phyloP scores from a whole-genome alignment of 2,113 vertebrate species.

The Chamaetylas fuelleborni region DNA sequence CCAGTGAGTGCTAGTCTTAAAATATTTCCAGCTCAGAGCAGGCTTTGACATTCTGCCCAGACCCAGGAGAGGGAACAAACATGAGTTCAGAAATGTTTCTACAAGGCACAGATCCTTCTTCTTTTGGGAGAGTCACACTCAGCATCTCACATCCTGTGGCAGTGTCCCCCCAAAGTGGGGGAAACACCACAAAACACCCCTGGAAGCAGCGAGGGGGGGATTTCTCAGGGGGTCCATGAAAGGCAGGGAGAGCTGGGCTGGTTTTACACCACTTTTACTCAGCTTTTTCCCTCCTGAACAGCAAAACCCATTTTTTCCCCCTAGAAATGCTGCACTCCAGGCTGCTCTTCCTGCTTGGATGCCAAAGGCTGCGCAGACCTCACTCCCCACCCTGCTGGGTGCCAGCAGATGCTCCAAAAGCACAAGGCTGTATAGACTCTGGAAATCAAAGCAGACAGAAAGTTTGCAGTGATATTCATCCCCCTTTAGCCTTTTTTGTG shows the following conservation, averaged over 20 bases:
- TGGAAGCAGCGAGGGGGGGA: neutral
- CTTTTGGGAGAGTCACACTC: neutral
- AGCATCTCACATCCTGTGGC: neutral
- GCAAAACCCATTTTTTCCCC: neutral
- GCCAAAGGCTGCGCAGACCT: neutral
- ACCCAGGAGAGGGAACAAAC: constrained; percentile 44
- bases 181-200: neutral
- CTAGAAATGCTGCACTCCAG: neutral
- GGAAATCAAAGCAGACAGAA: neutral
- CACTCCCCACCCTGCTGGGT: neutral
- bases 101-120: neutral
- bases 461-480: neutral
- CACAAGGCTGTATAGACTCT: neutral
- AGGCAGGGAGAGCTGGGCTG: neutral
- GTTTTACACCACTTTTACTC: neutral
- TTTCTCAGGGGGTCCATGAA: rapidly evolving
- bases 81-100: constrained; percentile 20
- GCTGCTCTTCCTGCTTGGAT: neutral
- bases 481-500: neutral
- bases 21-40: constrained; percentile 63
- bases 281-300: neutral
- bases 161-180: rapidly evolving
- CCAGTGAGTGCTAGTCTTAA: constrained; percentile 59
- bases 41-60: constrained; percentile 67
- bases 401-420: neutral